phyloP scores from a whole-genome alignment of 1,140 invertebrate genomes.

The Hylaeus volcanicus region DNA sequence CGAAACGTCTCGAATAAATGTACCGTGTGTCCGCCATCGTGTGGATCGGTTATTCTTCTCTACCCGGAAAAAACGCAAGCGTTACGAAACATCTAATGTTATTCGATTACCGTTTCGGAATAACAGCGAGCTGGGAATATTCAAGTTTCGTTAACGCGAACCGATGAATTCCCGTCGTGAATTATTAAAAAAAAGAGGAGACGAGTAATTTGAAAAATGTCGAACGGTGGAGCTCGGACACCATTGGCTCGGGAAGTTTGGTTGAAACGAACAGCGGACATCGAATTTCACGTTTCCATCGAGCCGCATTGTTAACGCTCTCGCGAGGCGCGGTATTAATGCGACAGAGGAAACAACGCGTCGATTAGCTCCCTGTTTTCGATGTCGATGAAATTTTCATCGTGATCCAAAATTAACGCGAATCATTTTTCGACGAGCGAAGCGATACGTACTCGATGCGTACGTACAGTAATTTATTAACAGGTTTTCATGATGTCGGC shows the following conservation, averaged over 20 bases:
- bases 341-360: not conserved
- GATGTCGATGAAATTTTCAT: slow-evolving; percentile 7
- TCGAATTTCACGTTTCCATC: not conserved
- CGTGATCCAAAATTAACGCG: slow-evolving; percentile 10
- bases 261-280: not conserved
- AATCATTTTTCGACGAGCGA: not conserved
- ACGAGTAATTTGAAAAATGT: not conserved
- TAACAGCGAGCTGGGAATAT: not conserved
- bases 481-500: too few species aligned
- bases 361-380: not conserved
- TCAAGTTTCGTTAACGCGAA: too few species aligned
- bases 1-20: not conserved
- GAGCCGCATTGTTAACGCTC: slow-evolving; percentile 10
- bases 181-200: not conserved
- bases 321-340: slow-evolving; percentile 10
- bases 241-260: not conserved
- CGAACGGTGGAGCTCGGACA: not conserved
- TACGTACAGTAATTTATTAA: too few species aligned
- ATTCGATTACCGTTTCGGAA: not conserved
- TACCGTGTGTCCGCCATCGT: not conserved
- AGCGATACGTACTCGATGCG: too few species aligned
- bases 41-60: too few species aligned
- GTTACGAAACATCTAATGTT: too few species aligned
- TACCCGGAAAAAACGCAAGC: too few species aligned
- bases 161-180: too few species aligned